A percentile compares a stretch with the other conserved stretches of the same genome.
phyloP scores from a whole-genome alignment of 2,113 vertebrate species.

The Smithornis capensis region DNA sequence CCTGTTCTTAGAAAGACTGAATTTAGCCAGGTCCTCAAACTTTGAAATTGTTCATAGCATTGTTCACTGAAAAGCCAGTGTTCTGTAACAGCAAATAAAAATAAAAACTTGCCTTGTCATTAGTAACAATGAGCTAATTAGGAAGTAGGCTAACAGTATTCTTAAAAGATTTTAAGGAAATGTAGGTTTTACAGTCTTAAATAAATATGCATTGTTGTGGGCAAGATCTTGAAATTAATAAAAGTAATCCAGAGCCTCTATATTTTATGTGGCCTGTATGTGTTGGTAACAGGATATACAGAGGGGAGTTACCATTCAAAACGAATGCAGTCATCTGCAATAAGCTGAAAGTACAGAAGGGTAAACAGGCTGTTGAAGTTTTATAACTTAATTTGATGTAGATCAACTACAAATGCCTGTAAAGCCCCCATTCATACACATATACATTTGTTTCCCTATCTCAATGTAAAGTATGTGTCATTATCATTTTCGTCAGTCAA shows the following conservation, averaged over 20 bases:
- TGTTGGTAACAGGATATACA: background rate
- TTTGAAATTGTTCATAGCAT: background rate
- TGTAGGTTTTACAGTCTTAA: background rate
- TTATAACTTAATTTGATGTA: background rate
- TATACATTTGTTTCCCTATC: background rate
- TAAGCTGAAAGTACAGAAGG: background rate
- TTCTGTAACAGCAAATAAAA: background rate
- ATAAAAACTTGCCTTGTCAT: background rate
- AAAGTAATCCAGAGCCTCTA: background rate
- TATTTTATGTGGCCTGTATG: background rate
- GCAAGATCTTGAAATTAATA: background rate
- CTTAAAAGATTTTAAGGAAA: background rate
- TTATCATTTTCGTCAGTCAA: background rate
- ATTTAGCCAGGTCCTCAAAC: background rate
- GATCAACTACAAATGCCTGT: background rate
- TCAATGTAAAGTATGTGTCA: background rate
- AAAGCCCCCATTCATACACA: background rate
- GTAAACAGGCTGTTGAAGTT: background rate
- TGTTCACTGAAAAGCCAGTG: background rate
- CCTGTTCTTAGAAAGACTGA: background rate
- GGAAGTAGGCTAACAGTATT: background rate
- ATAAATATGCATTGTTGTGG: background rate
- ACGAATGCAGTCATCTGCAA: background rate
- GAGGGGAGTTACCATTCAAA: background rate
- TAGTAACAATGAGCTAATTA: background rate